phyloP scores from a whole-genome alignment of 2,888 invertebrate genomes.

The Himalopsyche anomala region DNA sequence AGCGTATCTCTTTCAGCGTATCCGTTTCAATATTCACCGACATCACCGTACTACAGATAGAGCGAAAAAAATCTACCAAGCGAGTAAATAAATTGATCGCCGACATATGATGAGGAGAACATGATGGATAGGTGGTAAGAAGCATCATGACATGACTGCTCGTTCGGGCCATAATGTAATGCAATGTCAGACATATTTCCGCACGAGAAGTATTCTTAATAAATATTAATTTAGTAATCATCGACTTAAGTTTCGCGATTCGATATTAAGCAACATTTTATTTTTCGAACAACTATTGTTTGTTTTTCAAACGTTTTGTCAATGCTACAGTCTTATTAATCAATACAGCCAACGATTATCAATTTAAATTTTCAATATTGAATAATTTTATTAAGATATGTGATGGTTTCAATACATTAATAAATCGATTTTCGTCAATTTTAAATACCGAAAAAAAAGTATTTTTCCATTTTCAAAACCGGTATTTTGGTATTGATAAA shows the following conservation, averaged over 20 bases:
- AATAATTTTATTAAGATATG: no score
- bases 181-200: background rate
- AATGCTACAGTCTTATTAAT: no score
- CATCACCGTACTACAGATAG: background rate
- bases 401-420: no score
- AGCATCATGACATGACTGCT: slow-evolving; percentile 42
- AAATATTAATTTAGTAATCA: slow-evolving; percentile 21
- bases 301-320: no score
- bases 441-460: no score
- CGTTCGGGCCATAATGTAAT: slow-evolving; percentile 3
- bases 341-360: no score
- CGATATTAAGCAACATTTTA: background rate
- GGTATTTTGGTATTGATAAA: no score
- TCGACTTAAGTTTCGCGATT: background rate
- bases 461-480: no score
- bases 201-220: background rate
- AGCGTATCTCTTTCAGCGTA: no score
- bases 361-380: no score
- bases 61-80: slow-evolving; percentile 19
- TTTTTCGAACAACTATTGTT: background rate
- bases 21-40: no score
- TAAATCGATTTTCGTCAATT: no score
- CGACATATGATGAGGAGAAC: background rate
- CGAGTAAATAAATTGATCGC: slow-evolving; percentile 3
- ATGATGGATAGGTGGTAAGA: slow-evolving; percentile 49